Base-by-base conservation (phyloP, 2,888 invertebrate species). In the Synergus laeviventris region DNA sequence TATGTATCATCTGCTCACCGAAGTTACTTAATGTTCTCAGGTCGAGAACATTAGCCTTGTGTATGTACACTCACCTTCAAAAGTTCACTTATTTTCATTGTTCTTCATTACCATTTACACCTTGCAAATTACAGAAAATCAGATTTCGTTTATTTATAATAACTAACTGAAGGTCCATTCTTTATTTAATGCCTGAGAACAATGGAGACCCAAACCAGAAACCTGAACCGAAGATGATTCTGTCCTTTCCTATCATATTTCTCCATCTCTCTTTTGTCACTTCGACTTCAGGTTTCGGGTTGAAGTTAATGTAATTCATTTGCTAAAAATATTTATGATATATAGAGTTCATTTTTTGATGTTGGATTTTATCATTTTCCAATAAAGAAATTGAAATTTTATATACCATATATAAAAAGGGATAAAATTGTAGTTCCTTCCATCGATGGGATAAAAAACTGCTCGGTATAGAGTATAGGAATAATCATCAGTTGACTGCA, bases 401-500 rank as follows among this genome's bases (percentile, higher is more conserved):
- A 11, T 56, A 56, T 56, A 21, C 12, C 21, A 11, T 56, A 56
- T 56, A 21, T 12, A 24, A 56, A 56, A 56, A 56, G 1, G 21
- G 12, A 56, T 56, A 14, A 56, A 24, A 21, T 12, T 12, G 12
- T 18, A 21, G 4, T 21, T 18, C 21, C 21, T 56, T 24, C 3
- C 0, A 12, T 56, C 21, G 12, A 56, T 56, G 21, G 56, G 21
- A 49, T 74, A 74, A 77, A 75, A 79, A 81, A 78, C 76, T 76
- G 74, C 78, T 74, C 76, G 36, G 79, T 75, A 49, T 73, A 79
- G 74, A 36, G 78, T 76, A 76, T 70, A 78, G 74, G 66, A 49
- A 61, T 73, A 78, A 81, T 81, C 74, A 76, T 75, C 75, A 78
- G 79, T 81, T 74, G 76, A 77, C 76, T 77, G 75, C 76, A 78